A percentile compares a stretch with the other conserved stretches of the same genome.
phyloP scores from a whole-genome alignment of 1,140 invertebrate species.

The Nephila pilipes region DNA sequence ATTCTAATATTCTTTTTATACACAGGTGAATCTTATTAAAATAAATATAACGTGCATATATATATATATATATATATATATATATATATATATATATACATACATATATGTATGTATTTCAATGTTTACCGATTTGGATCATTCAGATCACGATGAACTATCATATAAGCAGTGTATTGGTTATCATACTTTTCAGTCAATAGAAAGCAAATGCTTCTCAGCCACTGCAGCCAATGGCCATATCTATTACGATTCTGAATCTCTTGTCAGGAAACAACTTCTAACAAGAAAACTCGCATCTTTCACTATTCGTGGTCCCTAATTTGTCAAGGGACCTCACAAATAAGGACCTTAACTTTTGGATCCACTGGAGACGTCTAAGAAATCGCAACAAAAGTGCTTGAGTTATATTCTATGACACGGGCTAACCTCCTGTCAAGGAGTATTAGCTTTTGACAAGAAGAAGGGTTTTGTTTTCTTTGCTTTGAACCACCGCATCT shows the following conservation, averaged over 20 bases:
- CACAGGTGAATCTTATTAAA: no score
- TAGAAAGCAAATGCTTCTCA: no score
- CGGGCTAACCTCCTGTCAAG: not conserved
- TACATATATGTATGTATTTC: no score
- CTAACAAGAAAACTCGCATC: not conserved
- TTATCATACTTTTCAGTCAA: no score
- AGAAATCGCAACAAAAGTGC: constrained; percentile 2
- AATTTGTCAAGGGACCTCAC: not conserved
- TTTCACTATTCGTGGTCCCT: not conserved
- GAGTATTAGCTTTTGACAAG: constrained; percentile 20
- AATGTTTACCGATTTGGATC: no score
- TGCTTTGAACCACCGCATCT: not conserved
- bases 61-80: no score
- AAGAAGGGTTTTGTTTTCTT: constrained; percentile 10
- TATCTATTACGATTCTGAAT: not conserved
- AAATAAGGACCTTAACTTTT: constrained; percentile 14
- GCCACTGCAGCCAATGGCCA: not conserved
- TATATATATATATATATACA: no score
- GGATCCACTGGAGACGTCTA: not conserved
- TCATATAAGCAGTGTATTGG: no score
- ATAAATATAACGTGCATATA: no score
- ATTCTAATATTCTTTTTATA: no score
- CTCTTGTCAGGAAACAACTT: not conserved
- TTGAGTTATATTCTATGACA: not conserved
- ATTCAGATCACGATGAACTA: no score